Base-by-base conservation (phyloP, 1,140 invertebrate species). In the Meloidogyne chitwoodi region DNA sequence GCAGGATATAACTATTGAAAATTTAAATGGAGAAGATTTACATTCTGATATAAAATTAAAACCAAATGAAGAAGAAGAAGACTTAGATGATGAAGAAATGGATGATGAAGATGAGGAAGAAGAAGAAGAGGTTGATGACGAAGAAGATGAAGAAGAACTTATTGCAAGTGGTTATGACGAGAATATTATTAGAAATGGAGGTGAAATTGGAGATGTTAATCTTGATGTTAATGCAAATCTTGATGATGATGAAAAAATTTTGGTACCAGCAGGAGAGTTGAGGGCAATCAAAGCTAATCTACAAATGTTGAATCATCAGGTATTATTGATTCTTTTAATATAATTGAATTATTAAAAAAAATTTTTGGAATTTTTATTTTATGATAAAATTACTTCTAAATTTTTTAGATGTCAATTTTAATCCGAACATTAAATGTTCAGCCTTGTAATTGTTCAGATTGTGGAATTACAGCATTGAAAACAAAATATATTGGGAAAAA, bases 251-350 rank as follows among this genome's bases (percentile, higher is more conserved):
- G 70, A 19, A 22, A 26, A 61, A 12, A 61, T 31, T 12, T 16
- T 63, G 27, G 74, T 63, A 41, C 64, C 69, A n/a, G 19, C 24
- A 24, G 48, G 48, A 22, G 74, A 75, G 38, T 19, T 75, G 64
- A 31, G n/a, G 14, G 4, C 27, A 0, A 41, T 75, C 12, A 62
- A 69, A 4, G 64, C 74, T 26, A 75, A 75, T 61, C n/a, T 75
- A n/a, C 69, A 67, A 31, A 38, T 75, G n/a, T 34, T 75, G 26
- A 75, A 75, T 34, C 74, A 75, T 24, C 74, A 73, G 70, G 70
- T 73, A 61, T 61, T 31, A 24, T 14, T 31, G 22, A 68, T 44
- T 68, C 19, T 31, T 12, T n/a, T n/a, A 31, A 22, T n/a, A 34
- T 26, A 69, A 22, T 27, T 38, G 29, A 22, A 6, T 63, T 48